Evolutionary conservation across 2,888 invertebrate genomes (phyloP).

Genomic region (Steinernema scapterisci): DNA sequence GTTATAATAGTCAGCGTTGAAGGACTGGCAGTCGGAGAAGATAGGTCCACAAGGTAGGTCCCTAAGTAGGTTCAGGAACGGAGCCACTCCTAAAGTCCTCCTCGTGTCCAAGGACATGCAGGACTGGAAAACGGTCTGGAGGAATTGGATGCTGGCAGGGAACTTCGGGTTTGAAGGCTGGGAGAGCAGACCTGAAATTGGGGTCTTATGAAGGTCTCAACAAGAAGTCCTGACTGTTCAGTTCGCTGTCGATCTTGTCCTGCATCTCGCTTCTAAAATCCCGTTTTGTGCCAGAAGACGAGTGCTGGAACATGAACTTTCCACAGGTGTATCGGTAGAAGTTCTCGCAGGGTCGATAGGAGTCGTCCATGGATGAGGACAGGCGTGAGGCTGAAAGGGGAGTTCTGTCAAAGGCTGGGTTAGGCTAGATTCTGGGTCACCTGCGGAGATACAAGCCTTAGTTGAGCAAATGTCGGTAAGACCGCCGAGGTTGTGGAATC

Average conservation of each 20-base stretch:
- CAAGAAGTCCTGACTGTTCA: not conserved
- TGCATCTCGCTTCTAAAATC: constrained; percentile 3
- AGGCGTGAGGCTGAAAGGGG: constrained; percentile 49
- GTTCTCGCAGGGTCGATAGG: constrained; percentile 50
- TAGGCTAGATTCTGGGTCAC: too few species aligned
- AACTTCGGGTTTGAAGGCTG: constrained; percentile 1
- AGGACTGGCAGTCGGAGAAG: constrained; percentile 47
- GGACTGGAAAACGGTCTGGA: constrained; percentile 18
- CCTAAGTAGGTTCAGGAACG: constrained; percentile 46
- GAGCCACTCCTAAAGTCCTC: constrained; percentile 41
- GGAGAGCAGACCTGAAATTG: constrained; percentile 14
- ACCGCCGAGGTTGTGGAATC: constrained; percentile 46
- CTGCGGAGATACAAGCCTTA: constrained; percentile 50
- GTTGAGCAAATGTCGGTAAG: constrained; percentile 46
- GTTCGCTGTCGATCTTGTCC: constrained; percentile 15
- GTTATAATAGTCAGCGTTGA: constrained; percentile 49
- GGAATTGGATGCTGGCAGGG: constrained; percentile 12
- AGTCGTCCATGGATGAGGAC: constrained; percentile 49
- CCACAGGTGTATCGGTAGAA: constrained; percentile 52
- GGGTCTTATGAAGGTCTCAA: not conserved
- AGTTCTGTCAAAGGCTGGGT: not conserved
- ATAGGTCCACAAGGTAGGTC: constrained; percentile 55
- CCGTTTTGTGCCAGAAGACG: not conserved
- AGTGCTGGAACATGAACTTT: constrained; percentile 42
- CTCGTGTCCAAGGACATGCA: constrained; percentile 34